Evolutionary conservation across 2,797 vertebrate species (phyloP).

Genomic region (Parauchenoglanis ngamensis): DNA sequence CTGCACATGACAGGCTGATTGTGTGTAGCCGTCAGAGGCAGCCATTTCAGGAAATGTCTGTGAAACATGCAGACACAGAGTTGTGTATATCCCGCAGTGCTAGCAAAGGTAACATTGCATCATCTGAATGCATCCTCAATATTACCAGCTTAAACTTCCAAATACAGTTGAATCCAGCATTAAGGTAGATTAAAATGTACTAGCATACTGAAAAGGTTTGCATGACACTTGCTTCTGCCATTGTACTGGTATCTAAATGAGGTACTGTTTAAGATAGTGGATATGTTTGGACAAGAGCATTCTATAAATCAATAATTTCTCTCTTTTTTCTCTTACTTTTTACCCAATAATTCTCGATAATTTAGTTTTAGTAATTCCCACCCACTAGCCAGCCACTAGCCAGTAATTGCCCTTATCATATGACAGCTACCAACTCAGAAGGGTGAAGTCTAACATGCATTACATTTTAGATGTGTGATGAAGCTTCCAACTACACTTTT

Average conservation of each 20-base stretch:
- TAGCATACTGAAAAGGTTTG: not conserved
- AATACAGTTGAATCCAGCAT: not conserved
- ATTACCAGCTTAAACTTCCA: not conserved
- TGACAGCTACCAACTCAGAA: not conserved
- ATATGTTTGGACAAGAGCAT: not conserved
- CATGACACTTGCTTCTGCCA: not conserved
- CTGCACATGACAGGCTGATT: slow-evolving; percentile 58
- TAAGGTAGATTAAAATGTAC: not conserved
- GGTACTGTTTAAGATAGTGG: not conserved
- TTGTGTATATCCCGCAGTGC: slow-evolving; percentile 12
- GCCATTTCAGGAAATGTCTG: slow-evolving; percentile 34
- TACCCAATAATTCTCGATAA: not conserved
- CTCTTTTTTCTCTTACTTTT: not conserved
- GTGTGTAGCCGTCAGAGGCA: slow-evolving; percentile 27
- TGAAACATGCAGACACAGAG: slow-evolving; percentile 18
- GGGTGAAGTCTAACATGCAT: not conserved
- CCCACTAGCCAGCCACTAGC: not conserved
- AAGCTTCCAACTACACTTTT: not conserved
- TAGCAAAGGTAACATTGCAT: slow-evolving; percentile 8
- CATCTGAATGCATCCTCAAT: not conserved
- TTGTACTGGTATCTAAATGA: not conserved
- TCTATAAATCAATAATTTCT: not conserved
- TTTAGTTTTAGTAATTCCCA: not conserved
- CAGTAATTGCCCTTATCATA: not conserved
- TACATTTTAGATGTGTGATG: not conserved